A percentile compares a stretch with the other conserved stretches of the same genome.
Evolutionary conservation across 2,888 invertebrate genomes (phyloP).

Genomic region (Sphaeridia pumilis): DNA sequence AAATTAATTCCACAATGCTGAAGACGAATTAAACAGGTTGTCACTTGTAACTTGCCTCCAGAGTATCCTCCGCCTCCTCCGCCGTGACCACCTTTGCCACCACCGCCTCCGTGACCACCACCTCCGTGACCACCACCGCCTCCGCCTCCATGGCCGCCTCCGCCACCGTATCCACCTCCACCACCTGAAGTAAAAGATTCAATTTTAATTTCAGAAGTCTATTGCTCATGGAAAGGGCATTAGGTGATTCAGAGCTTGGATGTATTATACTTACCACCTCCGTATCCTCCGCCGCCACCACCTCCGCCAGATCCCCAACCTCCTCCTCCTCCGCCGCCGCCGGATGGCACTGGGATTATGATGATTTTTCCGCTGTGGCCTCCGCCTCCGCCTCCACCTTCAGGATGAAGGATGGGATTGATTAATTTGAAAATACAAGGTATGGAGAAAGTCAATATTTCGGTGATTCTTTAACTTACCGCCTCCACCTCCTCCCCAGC

Average conservation of each 20-base stretch:
- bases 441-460: no score
- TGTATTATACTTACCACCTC: neutral
- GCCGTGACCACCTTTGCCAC: neutral
- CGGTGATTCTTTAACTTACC: no score
- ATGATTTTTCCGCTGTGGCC: constrained; percentile 1
- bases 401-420: no score
- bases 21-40: neutral
- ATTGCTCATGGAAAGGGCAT: no score
- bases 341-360: neutral
- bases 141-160: neutral
- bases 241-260: no score
- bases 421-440: no score
- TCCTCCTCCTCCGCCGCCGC: neutral
- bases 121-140: constrained; percentile 3
- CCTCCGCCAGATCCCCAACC: neutral
- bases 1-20: neutral
- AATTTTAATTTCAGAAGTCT: no score
- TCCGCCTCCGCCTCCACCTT: constrained; percentile 2
- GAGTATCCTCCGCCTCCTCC: constrained; percentile 3
- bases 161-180: neutral
- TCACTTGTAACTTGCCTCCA: neutral
- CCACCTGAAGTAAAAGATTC: neutral
- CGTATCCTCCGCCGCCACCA: neutral
- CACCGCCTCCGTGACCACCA: neutral
- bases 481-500: neutral